phyloP scores from a whole-genome alignment of 1,140 invertebrate species.

The Goniozus legneri region DNA sequence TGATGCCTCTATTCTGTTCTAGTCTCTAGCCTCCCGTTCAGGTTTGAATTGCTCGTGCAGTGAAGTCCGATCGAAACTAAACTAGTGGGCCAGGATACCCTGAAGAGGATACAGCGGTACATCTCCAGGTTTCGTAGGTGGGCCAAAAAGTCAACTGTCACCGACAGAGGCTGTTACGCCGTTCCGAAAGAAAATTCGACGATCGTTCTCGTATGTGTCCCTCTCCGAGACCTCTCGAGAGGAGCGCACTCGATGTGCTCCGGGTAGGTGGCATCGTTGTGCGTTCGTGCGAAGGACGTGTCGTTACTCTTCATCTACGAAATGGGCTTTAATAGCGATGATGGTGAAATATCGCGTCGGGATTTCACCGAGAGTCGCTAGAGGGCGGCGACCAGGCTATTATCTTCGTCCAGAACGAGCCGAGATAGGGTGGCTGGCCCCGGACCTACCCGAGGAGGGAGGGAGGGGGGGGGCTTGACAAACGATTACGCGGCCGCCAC shows the following conservation, averaged over 20 bases:
- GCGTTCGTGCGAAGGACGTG: conserved; percentile 28
- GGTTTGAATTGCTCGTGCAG: too few relatives aligned
- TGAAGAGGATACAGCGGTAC: too few relatives aligned
- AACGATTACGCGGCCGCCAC: conserved; percentile 32
- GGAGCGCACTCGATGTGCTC: neutral
- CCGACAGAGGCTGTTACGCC: too few relatives aligned
- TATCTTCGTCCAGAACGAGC: neutral
- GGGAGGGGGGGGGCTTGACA: conserved; percentile 25
- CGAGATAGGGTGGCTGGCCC: conserved; percentile 12
- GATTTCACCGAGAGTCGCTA: conserved; percentile 13
- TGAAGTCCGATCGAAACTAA: too few relatives aligned
- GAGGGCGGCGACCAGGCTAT: neutral
- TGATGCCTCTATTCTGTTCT: too few relatives aligned
- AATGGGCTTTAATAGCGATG: conserved; percentile 39
- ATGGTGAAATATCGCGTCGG: conserved; percentile 37
- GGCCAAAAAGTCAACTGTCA: too few relatives aligned
- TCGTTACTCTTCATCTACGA: conserved; percentile 42
- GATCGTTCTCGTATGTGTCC: too few relatives aligned
- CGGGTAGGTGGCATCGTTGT: conserved; percentile 4
- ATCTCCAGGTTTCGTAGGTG: too few relatives aligned
- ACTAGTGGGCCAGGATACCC: too few relatives aligned
- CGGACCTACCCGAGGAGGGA: conserved; percentile 7
- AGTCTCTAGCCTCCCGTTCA: too few relatives aligned
- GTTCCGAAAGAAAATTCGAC: too few relatives aligned
- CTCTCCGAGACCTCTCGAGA: neutral